Base-by-base conservation (phyloP, 2,113 vertebrate genomes). In the Cygnus buccinator region DNA sequence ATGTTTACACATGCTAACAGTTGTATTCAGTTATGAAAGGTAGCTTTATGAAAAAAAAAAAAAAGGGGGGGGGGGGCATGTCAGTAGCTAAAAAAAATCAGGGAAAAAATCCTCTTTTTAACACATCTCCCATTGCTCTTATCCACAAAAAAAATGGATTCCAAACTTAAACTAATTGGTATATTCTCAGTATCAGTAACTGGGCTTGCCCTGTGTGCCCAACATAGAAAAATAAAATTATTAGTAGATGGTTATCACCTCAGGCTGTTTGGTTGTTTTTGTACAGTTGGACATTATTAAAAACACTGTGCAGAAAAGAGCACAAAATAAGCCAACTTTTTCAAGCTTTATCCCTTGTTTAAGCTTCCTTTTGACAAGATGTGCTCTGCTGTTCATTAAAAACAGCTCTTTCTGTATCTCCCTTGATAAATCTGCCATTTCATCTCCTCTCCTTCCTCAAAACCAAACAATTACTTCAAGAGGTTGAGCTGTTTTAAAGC, bases 211-310 rank as follows among this genome's bases (percentile, higher is more conserved):
- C 20, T 44, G 4, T 39, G n/a, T 72, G 9, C 19, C 54, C 78
- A 50, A 11, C 4, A 87, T 55, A 55, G 9, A 48, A 35, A 87
- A 89, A n/a, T 10, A 54, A 46, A 74, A 94, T 67, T 62, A 61
- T 33, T 52, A 67, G 8, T 48, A 50, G 13, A 1, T 79, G 3
- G 4, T 57, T 84, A 21, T 31, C 26, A 63, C 3, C 26, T 46
- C 35, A 7, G 8, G 5, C n/a, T 81, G 12, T 59, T 22, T 3
- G 0, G 16, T 21, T 87, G 18, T 0, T 70, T 89, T 77, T 74
- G 9, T 46, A 29, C 8, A 74, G 31, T 22, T 41, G 17, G 14
- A 54, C 4, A 33, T 52, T 78, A 83, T 63, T 21, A 7, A 86
- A 90, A 83, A 33, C 3, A 8, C 6, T 37, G 3, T 26, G 14